These are phyloP conservation scores for Spheniscus humboldti DNA, from an alignment of 2,797 vertebrate genomes.

Conservation along the genomic window DNA sequence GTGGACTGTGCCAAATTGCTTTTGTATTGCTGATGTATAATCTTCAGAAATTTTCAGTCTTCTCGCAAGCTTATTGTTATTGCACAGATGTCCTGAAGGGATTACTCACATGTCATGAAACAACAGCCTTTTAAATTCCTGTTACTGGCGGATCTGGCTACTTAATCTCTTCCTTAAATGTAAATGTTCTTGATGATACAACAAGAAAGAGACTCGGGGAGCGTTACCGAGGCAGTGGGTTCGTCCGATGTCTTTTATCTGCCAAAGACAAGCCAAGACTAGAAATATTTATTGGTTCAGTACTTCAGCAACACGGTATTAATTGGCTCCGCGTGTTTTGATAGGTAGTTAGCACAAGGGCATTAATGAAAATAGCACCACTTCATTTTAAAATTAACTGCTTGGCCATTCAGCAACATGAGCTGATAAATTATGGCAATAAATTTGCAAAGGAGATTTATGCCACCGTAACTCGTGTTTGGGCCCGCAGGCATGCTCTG, in stretches of 20 bases:
- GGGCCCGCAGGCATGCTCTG: neutral
- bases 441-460: constrained; percentile 75
- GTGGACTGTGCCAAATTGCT: neutral
- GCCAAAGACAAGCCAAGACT: constrained; percentile 58
- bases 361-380: constrained; percentile 79
- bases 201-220: neutral
- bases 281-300: constrained; percentile 69
- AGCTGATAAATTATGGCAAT: constrained; percentile 76
- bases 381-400: constrained; percentile 79
- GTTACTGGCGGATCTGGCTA: neutral
- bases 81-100: neutral
- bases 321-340: constrained; percentile 73
- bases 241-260: constrained; percentile 31
- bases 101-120: neutral
- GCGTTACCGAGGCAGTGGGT: constrained; percentile 23
- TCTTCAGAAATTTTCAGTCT: neutral
- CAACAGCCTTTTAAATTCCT: constrained; percentile 14
- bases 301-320: constrained; percentile 67
- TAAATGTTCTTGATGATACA: neutral
- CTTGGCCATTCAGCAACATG: constrained; percentile 70
- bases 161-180: constrained; percentile 27
- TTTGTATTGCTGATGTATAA: neutral
- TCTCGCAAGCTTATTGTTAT: neutral
- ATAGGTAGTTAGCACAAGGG: constrained; percentile 72
- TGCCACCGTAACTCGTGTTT: neutral